Evolutionary conservation across 1,140 invertebrate genomes (phyloP).

Genomic region (Fopius arisanus): DNA sequence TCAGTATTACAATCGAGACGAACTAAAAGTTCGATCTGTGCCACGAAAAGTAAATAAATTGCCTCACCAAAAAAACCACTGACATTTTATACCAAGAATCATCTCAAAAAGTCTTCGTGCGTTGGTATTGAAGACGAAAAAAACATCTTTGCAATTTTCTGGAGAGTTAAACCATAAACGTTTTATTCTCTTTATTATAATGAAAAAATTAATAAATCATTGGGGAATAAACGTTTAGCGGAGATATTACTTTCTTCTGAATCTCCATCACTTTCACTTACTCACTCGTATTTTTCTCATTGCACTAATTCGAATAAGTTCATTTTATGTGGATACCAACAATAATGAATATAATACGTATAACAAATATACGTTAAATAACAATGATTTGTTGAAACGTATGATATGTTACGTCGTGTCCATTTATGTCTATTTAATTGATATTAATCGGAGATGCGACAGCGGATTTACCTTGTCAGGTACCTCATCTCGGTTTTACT

Average conservation of each 20-base stretch:
- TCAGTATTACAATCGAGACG: too few relatives aligned
- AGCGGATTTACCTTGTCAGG: neutral
- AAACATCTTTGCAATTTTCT: too few relatives aligned
- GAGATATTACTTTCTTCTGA: conserved; percentile 20
- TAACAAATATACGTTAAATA: too few relatives aligned
- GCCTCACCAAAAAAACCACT: too few relatives aligned
- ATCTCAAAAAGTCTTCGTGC: neutral
- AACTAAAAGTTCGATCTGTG: too few relatives aligned
- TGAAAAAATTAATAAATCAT: neutral
- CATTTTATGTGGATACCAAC: neutral
- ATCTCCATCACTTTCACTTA: conserved; percentile 30
- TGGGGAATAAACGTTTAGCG: neutral
- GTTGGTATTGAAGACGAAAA: too few relatives aligned
- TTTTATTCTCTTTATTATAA: neutral
- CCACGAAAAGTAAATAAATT: too few relatives aligned
- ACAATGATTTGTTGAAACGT: too few relatives aligned
- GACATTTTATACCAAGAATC: neutral
- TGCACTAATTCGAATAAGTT: conserved; percentile 12
- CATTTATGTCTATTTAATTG: too few relatives aligned
- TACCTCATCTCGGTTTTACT: neutral
- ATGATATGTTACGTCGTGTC: too few relatives aligned
- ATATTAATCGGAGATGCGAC: neutral
- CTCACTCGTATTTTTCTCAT: neutral
- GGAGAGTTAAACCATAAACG: too few relatives aligned
- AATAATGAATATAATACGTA: neutral